Evolutionary conservation across 2,113 vertebrate species (phyloP).

Genomic region (Laticauda colubrina): DNA sequence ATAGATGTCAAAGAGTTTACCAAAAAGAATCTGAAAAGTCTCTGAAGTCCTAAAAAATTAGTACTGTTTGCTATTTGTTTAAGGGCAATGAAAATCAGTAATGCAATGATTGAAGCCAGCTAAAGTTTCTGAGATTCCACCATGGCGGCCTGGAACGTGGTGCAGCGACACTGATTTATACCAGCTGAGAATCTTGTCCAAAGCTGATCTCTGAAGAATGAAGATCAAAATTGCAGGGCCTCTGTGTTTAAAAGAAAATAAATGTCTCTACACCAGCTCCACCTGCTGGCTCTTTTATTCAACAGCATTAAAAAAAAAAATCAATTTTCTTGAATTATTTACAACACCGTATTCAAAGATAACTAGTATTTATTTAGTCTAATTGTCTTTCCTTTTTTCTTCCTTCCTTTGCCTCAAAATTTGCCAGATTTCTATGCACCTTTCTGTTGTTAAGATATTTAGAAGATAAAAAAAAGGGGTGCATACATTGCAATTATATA

Average conservation of each 20-base stretch:
- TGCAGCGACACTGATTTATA: neutral
- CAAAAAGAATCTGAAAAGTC: constrained; percentile 32
- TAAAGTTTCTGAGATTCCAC: neutral
- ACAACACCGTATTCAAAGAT: neutral
- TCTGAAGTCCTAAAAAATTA: constrained; percentile 35
- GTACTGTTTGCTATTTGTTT: neutral
- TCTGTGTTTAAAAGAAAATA: constrained; percentile 51
- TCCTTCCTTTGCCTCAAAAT: neutral
- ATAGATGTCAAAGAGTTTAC: constrained; percentile 36
- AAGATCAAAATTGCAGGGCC: neutral
- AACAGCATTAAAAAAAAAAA: constrained; percentile 47
- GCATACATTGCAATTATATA: constrained; percentile 29
- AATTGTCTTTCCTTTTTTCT: constrained; percentile 16
- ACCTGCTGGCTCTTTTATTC: constrained; percentile 70
- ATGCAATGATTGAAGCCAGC: constrained; percentile 11
- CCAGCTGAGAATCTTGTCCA: constrained; percentile 6
- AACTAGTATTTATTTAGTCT: neutral
- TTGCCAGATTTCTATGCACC: neutral
- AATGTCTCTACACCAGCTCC: constrained; percentile 71
- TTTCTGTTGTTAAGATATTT: fast-evolving
- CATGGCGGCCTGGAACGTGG: fast-evolving
- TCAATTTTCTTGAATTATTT: constrained; percentile 17
- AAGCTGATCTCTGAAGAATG: constrained; percentile 28
- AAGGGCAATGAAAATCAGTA: constrained; percentile 18
- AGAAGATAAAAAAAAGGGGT: fast-evolving